Conservation (phyloP, 1,140 invertebrate species). For the Drosophila lowei region DNA sequence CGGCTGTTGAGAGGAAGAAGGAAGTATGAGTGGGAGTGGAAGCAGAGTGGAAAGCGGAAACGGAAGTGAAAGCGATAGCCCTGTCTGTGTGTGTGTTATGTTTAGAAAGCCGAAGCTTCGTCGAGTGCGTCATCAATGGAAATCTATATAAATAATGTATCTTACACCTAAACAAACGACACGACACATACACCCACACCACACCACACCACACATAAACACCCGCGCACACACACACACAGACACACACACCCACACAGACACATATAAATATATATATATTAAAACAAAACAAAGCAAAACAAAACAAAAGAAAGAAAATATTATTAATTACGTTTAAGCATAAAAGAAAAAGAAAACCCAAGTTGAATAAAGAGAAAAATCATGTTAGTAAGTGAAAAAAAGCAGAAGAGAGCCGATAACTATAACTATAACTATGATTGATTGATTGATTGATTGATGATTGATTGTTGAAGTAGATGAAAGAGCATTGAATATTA, state of each 20-base stretch:
- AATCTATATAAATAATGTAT: conserved; percentile 59
- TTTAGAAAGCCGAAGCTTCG: conserved; percentile 30
- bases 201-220: conserved; percentile 2
- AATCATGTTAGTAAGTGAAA: conserved; percentile 69
- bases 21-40: conserved; percentile 35
- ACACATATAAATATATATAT: conserved; percentile 75
- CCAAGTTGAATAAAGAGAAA: conserved; percentile 72
- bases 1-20: conserved; percentile 41
- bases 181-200: conserved; percentile 10
- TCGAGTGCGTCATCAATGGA: conserved; percentile 38
- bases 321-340: conserved; percentile 79
- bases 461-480: conserved; percentile 51
- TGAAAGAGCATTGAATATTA: conserved; percentile 61
- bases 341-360: conserved; percentile 36
- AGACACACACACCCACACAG: conserved; percentile 49
- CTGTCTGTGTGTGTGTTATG: conserved; percentile 45
- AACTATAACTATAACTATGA: conserved; percentile 33
- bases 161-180: conserved; percentile 23
- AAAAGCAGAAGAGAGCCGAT: conserved; percentile 49
- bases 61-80: background rate
- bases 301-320: conserved; percentile 17
- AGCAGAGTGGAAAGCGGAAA: conserved; percentile 2
- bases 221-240: conserved; percentile 6
- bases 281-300: conserved; percentile 44
- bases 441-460: conserved; percentile 26